These are phyloP conservation scores for Solenodon paradoxus DNA, from an alignment of 2,113 vertebrate species.

Conservation along the genomic window DNA sequence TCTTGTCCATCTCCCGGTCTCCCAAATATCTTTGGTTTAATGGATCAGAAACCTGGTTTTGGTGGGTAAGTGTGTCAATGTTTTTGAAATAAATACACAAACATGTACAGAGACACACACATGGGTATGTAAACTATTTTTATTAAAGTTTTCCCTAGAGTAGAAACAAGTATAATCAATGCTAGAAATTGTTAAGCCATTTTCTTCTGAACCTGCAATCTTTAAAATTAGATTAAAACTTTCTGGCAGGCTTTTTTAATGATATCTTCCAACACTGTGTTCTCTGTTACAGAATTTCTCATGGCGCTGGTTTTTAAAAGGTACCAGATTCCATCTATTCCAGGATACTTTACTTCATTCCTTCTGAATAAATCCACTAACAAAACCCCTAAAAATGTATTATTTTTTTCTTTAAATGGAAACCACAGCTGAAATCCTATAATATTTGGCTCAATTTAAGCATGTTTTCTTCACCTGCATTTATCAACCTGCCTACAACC, in stretches of 20 bases:
- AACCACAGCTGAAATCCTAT: conserved; percentile 47
- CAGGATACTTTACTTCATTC: conserved; percentile 33
- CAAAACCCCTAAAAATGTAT: not conserved
- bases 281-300: conserved; percentile 25
- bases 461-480: conserved; percentile 61
- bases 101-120: not conserved
- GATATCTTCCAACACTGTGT: not conserved
- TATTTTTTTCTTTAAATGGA: conserved; percentile 50
- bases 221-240: conserved; percentile 50
- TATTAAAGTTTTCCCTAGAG: not conserved
- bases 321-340: not conserved
- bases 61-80: not conserved
- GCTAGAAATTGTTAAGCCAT: conserved; percentile 16
- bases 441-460: conserved; percentile 49
- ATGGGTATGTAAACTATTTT: not conserved
- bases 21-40: conserved; percentile 32
- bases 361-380: conserved; percentile 36
- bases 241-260: not conserved
- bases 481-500: conserved; percentile 70
- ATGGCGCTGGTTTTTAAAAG: not conserved
- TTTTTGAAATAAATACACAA: not conserved
- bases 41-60: not conserved
- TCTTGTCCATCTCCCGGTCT: conserved; percentile 26
- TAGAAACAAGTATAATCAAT: conserved; percentile 13
- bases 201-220: conserved; percentile 27